Evolutionary conservation across 1,140 invertebrate species (phyloP).

Genomic region (Physella acuta): DNA sequence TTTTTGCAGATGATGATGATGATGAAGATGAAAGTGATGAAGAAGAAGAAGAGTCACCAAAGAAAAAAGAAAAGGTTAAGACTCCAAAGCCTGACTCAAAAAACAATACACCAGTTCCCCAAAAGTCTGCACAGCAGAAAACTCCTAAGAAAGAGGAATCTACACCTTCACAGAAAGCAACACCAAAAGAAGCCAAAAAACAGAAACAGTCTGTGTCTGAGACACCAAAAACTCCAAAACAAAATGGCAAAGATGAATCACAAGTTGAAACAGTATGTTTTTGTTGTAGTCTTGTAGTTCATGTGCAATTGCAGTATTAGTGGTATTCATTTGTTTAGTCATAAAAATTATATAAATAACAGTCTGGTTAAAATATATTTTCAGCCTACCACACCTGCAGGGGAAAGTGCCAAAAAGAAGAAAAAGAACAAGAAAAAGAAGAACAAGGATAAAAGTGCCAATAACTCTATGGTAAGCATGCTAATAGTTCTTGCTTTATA

Average conservation of each 20-base stretch:
- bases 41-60: constrained; percentile 8
- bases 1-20: background rate
- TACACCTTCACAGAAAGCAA: background rate
- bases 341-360: too few species aligned
- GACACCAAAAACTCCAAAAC: too few species aligned
- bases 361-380: too few species aligned
- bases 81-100: constrained; percentile 8
- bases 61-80: constrained; percentile 4
- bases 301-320: too few species aligned
- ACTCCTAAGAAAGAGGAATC: background rate
- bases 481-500: too few species aligned
- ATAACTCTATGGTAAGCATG: background rate
- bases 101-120: background rate
- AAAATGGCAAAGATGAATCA: too few species aligned
- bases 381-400: constrained; percentile 3
- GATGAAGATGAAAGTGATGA: constrained; percentile 18
- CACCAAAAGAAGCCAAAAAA: background rate
- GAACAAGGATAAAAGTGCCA: constrained; percentile 21
- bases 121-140: too few species aligned
- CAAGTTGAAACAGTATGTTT: too few species aligned
- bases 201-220: too few species aligned
- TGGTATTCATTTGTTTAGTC: too few species aligned
- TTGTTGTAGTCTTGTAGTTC: too few species aligned
- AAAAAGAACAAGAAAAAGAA: constrained; percentile 32
- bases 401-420: constrained; percentile 25